Conservation (phyloP, 2,113 vertebrate species). For the Cyprinodon variegatus region DNA sequence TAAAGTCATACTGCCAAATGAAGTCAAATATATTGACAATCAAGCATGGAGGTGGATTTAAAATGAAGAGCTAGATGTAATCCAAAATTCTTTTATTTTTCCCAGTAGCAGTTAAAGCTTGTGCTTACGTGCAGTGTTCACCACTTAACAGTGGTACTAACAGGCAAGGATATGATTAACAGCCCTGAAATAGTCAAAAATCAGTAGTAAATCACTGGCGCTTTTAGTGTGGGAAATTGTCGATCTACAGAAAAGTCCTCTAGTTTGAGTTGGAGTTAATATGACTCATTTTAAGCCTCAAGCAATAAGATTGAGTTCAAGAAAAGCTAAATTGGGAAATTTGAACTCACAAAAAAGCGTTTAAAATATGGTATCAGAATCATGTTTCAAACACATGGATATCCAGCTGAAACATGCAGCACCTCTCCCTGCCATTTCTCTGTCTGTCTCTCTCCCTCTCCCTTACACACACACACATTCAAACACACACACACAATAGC, state of each 20-base stretch:
- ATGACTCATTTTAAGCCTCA: background rate
- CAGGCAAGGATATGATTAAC: no score
- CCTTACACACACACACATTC: constrained; percentile 6
- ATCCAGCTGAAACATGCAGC: constrained; percentile 1
- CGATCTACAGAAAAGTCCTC: background rate
- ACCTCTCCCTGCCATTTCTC: background rate
- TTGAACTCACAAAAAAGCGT: constrained; percentile 3
- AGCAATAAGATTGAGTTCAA: background rate
- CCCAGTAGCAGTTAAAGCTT: background rate
- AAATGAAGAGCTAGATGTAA: no score
- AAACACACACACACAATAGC: constrained; percentile 21
- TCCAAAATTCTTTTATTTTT: background rate
- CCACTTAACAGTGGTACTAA: background rate
- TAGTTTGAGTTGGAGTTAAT: background rate
- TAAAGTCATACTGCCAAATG: no score
- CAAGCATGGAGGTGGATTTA: no score
- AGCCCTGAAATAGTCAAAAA: no score
- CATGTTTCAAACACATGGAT: constrained; percentile 28
- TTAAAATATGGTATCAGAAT: constrained; percentile 2
- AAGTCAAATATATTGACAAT: no score
- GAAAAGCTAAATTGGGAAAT: background rate
- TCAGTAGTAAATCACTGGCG: background rate
- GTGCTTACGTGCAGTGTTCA: background rate
- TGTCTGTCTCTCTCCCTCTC: constrained; percentile 6
- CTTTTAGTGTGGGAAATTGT: background rate